phyloP scores from a whole-genome alignment of 2,888 invertebrate species.

The Argyresthia albistria region DNA sequence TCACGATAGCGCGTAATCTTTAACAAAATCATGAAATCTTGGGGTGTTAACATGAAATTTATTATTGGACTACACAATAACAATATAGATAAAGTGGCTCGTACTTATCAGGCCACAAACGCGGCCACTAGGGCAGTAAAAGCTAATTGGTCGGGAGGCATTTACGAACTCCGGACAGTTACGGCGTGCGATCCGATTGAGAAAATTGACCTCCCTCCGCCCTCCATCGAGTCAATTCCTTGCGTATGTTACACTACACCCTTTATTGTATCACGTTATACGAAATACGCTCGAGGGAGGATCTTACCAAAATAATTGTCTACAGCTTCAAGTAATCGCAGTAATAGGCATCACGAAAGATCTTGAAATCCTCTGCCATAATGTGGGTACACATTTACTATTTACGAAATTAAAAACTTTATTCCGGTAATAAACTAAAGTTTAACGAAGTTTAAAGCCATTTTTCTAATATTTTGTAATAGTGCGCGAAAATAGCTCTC shows the following conservation, averaged over 20 bases:
- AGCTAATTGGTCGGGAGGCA: slow-evolving; percentile 62
- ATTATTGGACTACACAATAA: slow-evolving; percentile 1
- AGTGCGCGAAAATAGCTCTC: too few relatives aligned
- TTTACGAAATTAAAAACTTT: too few relatives aligned
- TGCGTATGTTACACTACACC: neutral
- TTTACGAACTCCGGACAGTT: slow-evolving; percentile 21
- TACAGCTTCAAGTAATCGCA: neutral
- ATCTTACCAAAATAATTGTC: neutral
- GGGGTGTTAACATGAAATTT: neutral
- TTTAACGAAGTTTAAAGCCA: too few relatives aligned
- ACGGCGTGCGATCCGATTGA: slow-evolving; percentile 2
- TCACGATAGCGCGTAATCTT: too few relatives aligned
- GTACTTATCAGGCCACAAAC: slow-evolving; percentile 33
- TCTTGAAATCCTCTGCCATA: too few relatives aligned
- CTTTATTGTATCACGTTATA: neutral
- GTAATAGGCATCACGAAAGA: too few relatives aligned
- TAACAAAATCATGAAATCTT: neutral
- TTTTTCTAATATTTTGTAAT: too few relatives aligned
- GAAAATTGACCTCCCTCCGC: neutral
- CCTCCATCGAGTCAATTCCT: neutral
- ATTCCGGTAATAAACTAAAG: too few relatives aligned
- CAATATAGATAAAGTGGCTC: slow-evolving; percentile 1
- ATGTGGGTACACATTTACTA: too few relatives aligned
- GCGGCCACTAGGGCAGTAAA: slow-evolving; percentile 60
- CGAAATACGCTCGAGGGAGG: neutral